Evolutionary conservation across 2,797 vertebrate genomes (phyloP), one percentile per base, ranked within the genome.

Genomic region (Mormyrus hasselquistii): DNA sequence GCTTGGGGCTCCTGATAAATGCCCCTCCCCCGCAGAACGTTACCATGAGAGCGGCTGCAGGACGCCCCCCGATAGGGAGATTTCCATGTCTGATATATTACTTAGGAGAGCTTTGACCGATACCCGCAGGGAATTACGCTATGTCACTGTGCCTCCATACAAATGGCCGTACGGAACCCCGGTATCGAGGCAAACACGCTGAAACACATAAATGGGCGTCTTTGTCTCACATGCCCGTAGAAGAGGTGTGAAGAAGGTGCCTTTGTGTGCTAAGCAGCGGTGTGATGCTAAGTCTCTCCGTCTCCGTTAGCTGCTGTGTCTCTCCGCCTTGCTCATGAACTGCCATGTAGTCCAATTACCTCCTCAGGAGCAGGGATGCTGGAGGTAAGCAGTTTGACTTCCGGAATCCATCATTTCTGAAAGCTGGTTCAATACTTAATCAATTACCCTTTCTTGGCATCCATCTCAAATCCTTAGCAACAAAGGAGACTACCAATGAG

Each of bases 391-490:
- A 90, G 91, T 90, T 91, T 90, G 93, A 92, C 89, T 91, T 82
- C 88, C 89, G 53, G 90, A 93, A 93, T 93, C 93, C 91, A 93
- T 93, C 91, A 92, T 93, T 92, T 92, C 90, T 91, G 95, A 95
- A 92, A 94, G 94, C 79, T 92, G 92, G 91, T 91, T 90, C 41
- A 92, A 95, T 94, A 91, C 92, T 94, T 94, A 94, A 96, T 95
- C 95, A 95, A 95, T 95, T 92, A 92, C 89, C 92, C 94, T 92
- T 92, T 92, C 93, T 92, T 86, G 91, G 89, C 73, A 53, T 87
- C 92, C 93, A 92, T 93, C 90, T 90, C 88, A 69, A 89, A 85
- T 89, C 85, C 90, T 79, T 91, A 94, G 94, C 92, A 89, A 87
- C 91, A 93, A 89, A 92, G 92, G 89, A 91, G 90, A 92, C 93